A percentile compares a stretch with the other conserved stretches of the same genome.
Conservation (phyloP, 2,888 invertebrate species). For the Diadegma fenestrale region DNA sequence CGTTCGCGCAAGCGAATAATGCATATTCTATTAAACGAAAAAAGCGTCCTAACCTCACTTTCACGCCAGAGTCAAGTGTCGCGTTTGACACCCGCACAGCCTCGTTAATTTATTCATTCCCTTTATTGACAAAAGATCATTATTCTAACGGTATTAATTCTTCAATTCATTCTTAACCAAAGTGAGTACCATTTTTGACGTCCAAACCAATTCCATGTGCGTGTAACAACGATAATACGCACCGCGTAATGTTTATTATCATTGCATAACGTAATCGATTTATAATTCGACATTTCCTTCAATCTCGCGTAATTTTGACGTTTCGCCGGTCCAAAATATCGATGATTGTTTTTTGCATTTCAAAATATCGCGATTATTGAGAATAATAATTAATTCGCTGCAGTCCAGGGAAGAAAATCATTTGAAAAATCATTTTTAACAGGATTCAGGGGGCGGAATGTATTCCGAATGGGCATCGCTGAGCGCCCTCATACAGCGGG, state of each 20-base stretch:
- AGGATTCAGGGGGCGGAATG: slow-evolving; percentile 91
- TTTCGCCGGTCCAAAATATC: too few relatives aligned
- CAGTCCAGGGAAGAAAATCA: not conserved
- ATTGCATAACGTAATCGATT: not conserved
- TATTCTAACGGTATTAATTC: not conserved
- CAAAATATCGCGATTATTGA: not conserved
- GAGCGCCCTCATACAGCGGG: slow-evolving; percentile 88
- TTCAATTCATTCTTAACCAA: not conserved
- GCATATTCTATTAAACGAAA: slow-evolving; percentile 45
- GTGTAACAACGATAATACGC: slow-evolving; percentile 10
- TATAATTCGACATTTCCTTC: not conserved
- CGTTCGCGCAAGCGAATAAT: slow-evolving; percentile 57
- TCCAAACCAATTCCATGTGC: slow-evolving; percentile 1
- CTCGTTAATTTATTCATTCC: not conserved
- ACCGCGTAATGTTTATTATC: not conserved
- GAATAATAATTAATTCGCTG: not conserved
- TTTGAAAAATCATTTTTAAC: slow-evolving; percentile 23
- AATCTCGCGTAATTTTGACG: not conserved
- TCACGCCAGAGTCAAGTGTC: not conserved
- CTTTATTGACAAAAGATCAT: not conserved
- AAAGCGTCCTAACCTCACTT: slow-evolving; percentile 61
- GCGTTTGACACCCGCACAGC: slow-evolving; percentile 13
- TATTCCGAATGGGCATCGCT: slow-evolving; percentile 94
- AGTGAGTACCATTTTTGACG: slow-evolving; percentile 19
- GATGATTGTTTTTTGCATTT: not conserved